Evolutionary conservation across 1,140 invertebrate genomes (phyloP).

Genomic region (Hyles euphorbiae): DNA sequence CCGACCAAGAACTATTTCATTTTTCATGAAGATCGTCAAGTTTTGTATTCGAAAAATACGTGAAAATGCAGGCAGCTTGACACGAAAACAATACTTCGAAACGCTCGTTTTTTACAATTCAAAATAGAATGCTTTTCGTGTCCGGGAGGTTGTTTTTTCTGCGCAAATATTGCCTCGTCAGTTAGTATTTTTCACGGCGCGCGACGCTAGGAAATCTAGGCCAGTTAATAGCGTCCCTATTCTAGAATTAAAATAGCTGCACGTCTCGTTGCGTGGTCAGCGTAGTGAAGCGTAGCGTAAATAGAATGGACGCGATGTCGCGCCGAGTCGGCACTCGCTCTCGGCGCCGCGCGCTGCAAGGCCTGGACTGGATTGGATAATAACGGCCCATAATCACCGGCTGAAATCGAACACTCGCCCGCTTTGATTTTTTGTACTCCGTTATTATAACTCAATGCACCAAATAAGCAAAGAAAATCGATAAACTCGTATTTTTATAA

Average conservation of each 20-base stretch:
- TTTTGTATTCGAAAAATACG: slow-evolving; percentile 9
- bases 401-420: not conserved
- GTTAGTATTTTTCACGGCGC: slow-evolving; percentile 27
- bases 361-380: not conserved
- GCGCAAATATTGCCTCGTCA: no score
- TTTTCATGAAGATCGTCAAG: slow-evolving; percentile 46
- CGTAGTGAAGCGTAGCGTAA: slow-evolving; percentile 53
- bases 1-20: slow-evolving; percentile 40
- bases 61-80: not conserved
- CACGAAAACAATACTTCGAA: no score
- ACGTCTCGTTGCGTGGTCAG: slow-evolving; percentile 38
- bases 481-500: no score
- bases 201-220: slow-evolving; percentile 46
- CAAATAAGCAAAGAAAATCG: no score
- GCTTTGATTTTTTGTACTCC: no score
- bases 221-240: slow-evolving; percentile 51
- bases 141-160: no score
- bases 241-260: slow-evolving; percentile 52
- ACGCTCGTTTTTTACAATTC: no score
- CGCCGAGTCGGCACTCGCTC: not conserved
- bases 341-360: no score
- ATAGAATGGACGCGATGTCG: slow-evolving; percentile 35
- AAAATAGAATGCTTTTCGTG: no score
- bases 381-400: not conserved
- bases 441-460: no score